A percentile compares a stretch with the other conserved stretches of the same genome.
These are phyloP conservation scores for Hypena proboscidalis DNA, from an alignment of 2,888 invertebrate species.

Conservation along the genomic window DNA sequence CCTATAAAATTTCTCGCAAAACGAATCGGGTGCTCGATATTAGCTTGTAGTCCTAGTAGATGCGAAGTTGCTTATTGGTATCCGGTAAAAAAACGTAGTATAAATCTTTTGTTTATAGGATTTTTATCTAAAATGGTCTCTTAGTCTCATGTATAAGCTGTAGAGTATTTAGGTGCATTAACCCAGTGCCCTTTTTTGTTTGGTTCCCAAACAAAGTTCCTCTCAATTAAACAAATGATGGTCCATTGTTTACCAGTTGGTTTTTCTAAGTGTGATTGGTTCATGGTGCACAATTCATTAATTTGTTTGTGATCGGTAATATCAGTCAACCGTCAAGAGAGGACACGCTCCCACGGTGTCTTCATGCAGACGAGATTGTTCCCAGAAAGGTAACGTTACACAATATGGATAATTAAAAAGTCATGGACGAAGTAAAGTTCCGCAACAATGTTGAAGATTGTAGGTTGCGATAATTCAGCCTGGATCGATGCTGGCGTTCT, in stretches of 20 bases:
- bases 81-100: slow-evolving; percentile 43
- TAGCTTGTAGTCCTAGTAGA: slow-evolving; percentile 53
- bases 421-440: slow-evolving; percentile 47
- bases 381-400: slow-evolving; percentile 60
- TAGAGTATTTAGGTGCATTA: slow-evolving; percentile 31
- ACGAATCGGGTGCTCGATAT: slow-evolving; percentile 51
- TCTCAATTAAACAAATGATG: slow-evolving; percentile 53
- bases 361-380: slow-evolving; percentile 56
- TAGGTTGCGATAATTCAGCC: too few species aligned
- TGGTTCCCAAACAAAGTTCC: slow-evolving; percentile 39
- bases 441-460: slow-evolving; percentile 36
- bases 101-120: slow-evolving; percentile 42
- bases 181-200: slow-evolving; percentile 32
- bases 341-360: slow-evolving; percentile 71
- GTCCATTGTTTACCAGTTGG: slow-evolving; percentile 49
- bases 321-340: slow-evolving; percentile 77
- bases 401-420: slow-evolving; percentile 60
- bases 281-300: slow-evolving; percentile 61
- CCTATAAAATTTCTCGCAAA: slow-evolving; percentile 60
- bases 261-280: slow-evolving; percentile 52
- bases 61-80: slow-evolving; percentile 57
- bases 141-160: slow-evolving; percentile 27
- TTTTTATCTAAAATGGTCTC: slow-evolving; percentile 41
- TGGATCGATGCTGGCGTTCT: too few species aligned
- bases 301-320: slow-evolving; percentile 76